These are phyloP conservation scores for Protobothrops flavoviridis DNA, from an alignment of 2,113 vertebrate genomes.

Conservation along the genomic window DNA sequence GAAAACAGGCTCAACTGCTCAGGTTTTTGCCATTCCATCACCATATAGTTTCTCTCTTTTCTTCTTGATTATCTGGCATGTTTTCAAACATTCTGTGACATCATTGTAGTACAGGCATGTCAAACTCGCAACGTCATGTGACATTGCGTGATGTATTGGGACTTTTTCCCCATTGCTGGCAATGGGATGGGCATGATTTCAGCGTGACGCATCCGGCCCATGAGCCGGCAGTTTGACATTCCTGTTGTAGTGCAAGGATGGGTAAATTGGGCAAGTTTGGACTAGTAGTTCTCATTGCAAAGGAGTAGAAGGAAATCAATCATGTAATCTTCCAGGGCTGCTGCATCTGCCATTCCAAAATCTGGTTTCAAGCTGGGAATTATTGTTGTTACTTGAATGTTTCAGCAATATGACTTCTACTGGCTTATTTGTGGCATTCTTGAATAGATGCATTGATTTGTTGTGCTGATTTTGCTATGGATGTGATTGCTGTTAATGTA, in stretches of 20 bases:
- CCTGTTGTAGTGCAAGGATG: neutral
- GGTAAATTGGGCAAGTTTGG: neutral
- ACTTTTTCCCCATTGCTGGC: too few relatives aligned
- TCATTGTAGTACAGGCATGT: neutral
- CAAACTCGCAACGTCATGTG: rapidly evolving
- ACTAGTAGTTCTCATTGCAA: neutral
- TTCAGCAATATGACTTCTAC: neutral
- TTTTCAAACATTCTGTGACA: neutral
- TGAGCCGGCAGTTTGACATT: too few relatives aligned
- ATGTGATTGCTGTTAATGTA: neutral
- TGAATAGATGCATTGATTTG: neutral
- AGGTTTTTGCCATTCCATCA: neutral
- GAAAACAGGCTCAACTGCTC: neutral
- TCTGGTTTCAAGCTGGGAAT: neutral
- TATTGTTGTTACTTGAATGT: neutral
- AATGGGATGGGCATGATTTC: too few relatives aligned
- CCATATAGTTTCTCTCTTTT: neutral
- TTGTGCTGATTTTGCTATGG: neutral
- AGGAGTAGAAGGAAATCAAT: neutral
- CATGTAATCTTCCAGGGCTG: neutral
- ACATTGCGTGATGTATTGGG: too few relatives aligned
- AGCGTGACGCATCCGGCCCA: rapidly evolving
- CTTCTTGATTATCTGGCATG: neutral
- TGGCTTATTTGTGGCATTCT: neutral
- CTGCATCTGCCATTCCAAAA: neutral